Evolutionary conservation across 2,888 invertebrate genomes (phyloP), one percentile per base, ranked within the genome.

Genomic region (Agonopterix heracliana): DNA sequence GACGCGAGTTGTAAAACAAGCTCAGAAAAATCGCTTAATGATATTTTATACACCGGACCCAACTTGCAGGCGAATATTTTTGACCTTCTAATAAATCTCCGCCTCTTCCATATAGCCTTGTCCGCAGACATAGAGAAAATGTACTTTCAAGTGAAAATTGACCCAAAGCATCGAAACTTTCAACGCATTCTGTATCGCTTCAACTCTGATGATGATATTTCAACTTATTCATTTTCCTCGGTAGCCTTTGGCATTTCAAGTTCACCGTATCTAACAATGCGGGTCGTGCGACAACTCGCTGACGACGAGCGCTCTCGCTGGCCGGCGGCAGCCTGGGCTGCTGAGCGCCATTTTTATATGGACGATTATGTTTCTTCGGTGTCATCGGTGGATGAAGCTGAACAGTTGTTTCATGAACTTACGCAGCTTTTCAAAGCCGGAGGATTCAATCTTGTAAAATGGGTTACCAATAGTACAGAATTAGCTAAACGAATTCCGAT

Each of bases 381-480:
- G 34, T 36, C 45, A 26, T 44, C 49, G 14, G n/a, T 49, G 9
- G 14, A 42, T 10, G 46, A 49, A 40, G 55, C 49, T 45, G 49
- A 46, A 2, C 34, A 45, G 44, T 43, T 41, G 35, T 46, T 53
- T 1, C 9, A 12, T 0, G 44, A 55, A 9, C 34, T 53, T 11
- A 55, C 52, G 4, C 35, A 41, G 2, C n/a, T 52, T 3, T 52
- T 54, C 12, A 44, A 50, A n/a, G 13, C 45, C 12, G 52, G 54
- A 42, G 50, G 51, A 2, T 54, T 57, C 41, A 52, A 55, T 7
- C 43, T 57, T 34, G 49, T 54, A 7, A 56, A 58, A 42, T 58
- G 48, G 50, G 42, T 48, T 42, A 46, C 46, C 35, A 56, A 56
- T 13, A 51, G 51, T 0, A 40, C 47, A 0, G 53, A 53, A 34